These are phyloP conservation scores for Mastomys natalensis DNA, from an alignment of 2,113 vertebrate genomes.

Conservation along the genomic window DNA sequence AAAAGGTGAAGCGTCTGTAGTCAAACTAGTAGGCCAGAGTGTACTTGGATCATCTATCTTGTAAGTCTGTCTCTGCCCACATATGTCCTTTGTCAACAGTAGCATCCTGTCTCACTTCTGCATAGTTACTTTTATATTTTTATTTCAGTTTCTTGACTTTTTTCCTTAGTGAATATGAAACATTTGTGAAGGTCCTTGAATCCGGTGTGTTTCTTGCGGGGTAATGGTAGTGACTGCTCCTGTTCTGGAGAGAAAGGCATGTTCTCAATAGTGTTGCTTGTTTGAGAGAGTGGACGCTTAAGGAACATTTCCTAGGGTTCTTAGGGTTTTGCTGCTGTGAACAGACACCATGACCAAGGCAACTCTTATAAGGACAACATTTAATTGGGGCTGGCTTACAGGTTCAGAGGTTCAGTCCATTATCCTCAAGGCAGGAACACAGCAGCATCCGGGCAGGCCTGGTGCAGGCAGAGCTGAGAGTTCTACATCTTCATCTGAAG, in stretches of 20 bases:
- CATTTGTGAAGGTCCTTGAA: neutral
- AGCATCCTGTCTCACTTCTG: neutral
- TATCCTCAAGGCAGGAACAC: too few species aligned
- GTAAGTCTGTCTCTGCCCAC: neutral
- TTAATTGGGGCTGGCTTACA: too few species aligned
- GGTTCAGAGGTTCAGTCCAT: too few species aligned
- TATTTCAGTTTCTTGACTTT: neutral
- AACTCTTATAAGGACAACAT: too few species aligned
- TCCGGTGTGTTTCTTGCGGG: neutral
- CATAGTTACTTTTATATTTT: neutral
- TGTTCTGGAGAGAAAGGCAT: neutral
- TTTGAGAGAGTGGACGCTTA: neutral
- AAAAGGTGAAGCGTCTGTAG: rapidly evolving
- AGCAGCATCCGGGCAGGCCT: too few species aligned
- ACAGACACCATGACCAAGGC: too few species aligned
- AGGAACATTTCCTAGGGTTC: neutral
- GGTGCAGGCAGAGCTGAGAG: too few species aligned
- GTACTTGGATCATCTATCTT: neutral
- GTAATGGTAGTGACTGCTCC: neutral
- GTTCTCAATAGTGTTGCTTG: neutral
- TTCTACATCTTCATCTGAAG: too few species aligned
- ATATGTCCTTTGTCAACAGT: neutral
- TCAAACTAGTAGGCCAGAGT: neutral
- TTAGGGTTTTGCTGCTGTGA: too few species aligned
- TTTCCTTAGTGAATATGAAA: neutral